Evolutionary conservation across 2,888 invertebrate species (phyloP).

Genomic region (Troides oblongomaculatus): DNA sequence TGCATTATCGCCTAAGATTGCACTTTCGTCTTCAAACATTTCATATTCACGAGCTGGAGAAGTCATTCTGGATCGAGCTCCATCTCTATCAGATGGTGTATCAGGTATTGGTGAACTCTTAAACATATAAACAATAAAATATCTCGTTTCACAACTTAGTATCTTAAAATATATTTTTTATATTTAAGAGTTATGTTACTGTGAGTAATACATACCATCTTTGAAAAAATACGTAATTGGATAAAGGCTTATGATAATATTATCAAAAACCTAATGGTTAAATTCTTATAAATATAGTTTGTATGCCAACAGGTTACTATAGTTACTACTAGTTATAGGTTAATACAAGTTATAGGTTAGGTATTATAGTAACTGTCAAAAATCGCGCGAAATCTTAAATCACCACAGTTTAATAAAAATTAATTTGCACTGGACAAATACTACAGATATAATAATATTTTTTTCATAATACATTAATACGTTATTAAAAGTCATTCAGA

Average conservation of each 20-base stretch:
- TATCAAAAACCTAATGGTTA: not conserved
- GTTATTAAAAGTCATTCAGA: too few relatives aligned
- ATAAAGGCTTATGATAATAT: not conserved
- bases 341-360: too few relatives aligned
- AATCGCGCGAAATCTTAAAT: constrained; percentile 22
- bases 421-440: not conserved
- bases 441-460: too few relatives aligned
- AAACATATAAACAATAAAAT: not conserved
- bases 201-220: constrained; percentile 4
- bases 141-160: too few relatives aligned
- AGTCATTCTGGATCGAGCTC: constrained; percentile 49
- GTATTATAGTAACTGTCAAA: constrained; percentile 19
- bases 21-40: too few relatives aligned
- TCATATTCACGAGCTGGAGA: too few relatives aligned
- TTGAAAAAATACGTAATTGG: not conserved
- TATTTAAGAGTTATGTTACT: too few relatives aligned
- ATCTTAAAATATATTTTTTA: too few relatives aligned
- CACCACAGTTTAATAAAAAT: constrained; percentile 3
- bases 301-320: constrained; percentile 14
- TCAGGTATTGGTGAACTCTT: constrained; percentile 75
- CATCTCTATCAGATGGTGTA: constrained; percentile 71
- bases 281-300: constrained; percentile 6
- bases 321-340: not conserved
- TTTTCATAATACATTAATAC: too few relatives aligned
- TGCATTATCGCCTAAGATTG: too few relatives aligned